phyloP scores from a whole-genome alignment of 2,888 invertebrate species.

The Machimus rusticus region DNA sequence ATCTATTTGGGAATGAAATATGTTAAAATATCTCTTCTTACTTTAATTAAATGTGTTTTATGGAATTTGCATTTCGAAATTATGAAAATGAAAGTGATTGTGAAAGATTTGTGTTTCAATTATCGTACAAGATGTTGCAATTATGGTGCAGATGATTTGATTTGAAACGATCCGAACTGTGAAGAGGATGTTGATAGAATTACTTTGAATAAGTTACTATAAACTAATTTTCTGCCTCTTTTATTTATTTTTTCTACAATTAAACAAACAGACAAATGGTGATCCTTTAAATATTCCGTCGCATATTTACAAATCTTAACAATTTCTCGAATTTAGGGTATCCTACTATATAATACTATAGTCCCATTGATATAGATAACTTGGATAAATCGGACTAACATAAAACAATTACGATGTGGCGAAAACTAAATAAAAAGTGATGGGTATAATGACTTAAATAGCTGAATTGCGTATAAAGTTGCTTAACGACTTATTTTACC shows the following conservation, averaged over 20 bases:
- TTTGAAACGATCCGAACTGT: neutral
- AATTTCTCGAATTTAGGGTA: neutral
- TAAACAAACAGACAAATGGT: neutral
- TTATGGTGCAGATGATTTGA: neutral
- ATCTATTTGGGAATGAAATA: conserved; percentile 68
- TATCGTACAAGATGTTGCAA: neutral
- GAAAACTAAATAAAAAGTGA: too few species aligned
- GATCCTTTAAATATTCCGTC: neutral
- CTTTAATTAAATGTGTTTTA: neutral
- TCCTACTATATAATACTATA: neutral
- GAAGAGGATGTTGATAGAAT: neutral
- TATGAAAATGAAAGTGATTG: neutral
- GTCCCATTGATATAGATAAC: neutral
- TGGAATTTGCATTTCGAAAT: neutral
- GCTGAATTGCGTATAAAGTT: too few species aligned
- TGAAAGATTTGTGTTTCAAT: neutral
- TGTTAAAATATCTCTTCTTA: neutral
- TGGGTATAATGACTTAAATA: too few species aligned
- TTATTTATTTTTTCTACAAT: neutral
- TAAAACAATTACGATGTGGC: too few species aligned
- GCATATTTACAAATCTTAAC: neutral
- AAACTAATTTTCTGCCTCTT: neutral
- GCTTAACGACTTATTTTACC: too few species aligned
- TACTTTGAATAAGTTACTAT: neutral
- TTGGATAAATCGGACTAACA: neutral